Evolutionary conservation across 2,797 vertebrate genomes (phyloP).

Genomic region (Arctocebus calabarensis): DNA sequence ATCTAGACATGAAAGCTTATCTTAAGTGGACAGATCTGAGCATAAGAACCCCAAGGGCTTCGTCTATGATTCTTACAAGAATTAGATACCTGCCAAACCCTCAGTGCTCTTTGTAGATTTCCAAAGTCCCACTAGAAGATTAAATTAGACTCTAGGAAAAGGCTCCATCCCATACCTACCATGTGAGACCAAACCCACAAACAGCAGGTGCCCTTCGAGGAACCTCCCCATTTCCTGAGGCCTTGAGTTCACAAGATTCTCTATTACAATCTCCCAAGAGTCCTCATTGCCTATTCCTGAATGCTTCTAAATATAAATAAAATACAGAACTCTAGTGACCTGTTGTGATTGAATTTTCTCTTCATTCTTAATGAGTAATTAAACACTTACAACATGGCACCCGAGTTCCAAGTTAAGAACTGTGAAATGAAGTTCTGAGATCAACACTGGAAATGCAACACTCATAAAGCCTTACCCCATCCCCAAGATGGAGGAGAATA

Average conservation of each 20-base stretch:
- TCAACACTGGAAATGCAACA: background rate
- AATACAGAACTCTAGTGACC: background rate
- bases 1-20: background rate
- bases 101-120: background rate
- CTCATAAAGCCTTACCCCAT: background rate
- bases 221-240: background rate
- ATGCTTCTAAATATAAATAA: background rate
- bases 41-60: background rate
- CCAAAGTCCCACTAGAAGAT: background rate
- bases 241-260: background rate
- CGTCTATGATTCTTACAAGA: background rate
- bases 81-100: background rate
- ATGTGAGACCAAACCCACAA: background rate
- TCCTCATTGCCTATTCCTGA: background rate
- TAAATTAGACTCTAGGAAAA: background rate
- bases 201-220: background rate
- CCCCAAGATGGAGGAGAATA: background rate
- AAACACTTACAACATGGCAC: background rate
- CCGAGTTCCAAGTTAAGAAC: conserved; percentile 3
- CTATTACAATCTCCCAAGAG: background rate
- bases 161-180: background rate
- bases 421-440: background rate
- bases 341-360: background rate
- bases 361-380: background rate
- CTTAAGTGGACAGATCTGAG: background rate